These are phyloP conservation scores for Aplocera efformata DNA, from an alignment of 2,888 invertebrate species.

Conservation along the genomic window DNA sequence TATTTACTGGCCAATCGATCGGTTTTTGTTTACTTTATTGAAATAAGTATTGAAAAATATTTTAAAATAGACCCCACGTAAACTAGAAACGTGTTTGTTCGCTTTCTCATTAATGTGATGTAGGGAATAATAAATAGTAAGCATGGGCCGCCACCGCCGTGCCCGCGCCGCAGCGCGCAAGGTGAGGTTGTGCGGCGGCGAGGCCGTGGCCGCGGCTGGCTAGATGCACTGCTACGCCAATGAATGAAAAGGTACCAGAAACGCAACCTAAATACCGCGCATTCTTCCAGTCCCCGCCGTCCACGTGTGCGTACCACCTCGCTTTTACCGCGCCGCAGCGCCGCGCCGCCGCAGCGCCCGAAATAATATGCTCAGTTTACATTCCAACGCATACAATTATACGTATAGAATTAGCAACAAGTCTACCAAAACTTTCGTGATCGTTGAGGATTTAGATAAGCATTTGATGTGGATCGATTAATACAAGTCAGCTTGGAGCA, in stretches of 20 bases:
- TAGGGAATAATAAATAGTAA: slow-evolving; percentile 55
- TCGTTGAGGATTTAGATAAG: slow-evolving; percentile 36
- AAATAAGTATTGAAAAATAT: slow-evolving; percentile 25
- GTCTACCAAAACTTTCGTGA: slow-evolving; percentile 34
- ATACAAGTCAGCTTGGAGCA: slow-evolving; percentile 24
- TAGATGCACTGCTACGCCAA: slow-evolving; percentile 73
- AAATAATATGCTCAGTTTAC: slow-evolving; percentile 67
- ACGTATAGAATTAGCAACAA: slow-evolving; percentile 56
- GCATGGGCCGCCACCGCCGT: slow-evolving; percentile 33
- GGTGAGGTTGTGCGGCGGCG: slow-evolving; percentile 30
- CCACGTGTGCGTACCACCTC: slow-evolving; percentile 66
- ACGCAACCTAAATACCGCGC: slow-evolving; percentile 77
- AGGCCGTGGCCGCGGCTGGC: slow-evolving; percentile 34
- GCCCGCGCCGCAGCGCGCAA: slow-evolving; percentile 15
- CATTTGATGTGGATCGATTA: slow-evolving; percentile 29
- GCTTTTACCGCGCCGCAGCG: slow-evolving; percentile 57
- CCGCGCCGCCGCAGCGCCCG: slow-evolving; percentile 16
- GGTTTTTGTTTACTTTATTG: slow-evolving; percentile 34
- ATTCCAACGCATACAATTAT: slow-evolving; percentile 58
- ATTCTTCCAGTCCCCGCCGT: slow-evolving; percentile 67
- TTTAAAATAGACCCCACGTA: slow-evolving; percentile 30
- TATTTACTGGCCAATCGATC: slow-evolving; percentile 33
- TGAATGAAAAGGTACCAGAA: slow-evolving; percentile 78
- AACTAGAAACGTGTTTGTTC: slow-evolving; percentile 47
- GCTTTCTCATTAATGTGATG: slow-evolving; percentile 53